Percentiles rank a stretch among this genome's conserved stretches.
Conservation (phyloP, 2,113 vertebrate genomes). For the Drymodes brunneopygia region DNA sequence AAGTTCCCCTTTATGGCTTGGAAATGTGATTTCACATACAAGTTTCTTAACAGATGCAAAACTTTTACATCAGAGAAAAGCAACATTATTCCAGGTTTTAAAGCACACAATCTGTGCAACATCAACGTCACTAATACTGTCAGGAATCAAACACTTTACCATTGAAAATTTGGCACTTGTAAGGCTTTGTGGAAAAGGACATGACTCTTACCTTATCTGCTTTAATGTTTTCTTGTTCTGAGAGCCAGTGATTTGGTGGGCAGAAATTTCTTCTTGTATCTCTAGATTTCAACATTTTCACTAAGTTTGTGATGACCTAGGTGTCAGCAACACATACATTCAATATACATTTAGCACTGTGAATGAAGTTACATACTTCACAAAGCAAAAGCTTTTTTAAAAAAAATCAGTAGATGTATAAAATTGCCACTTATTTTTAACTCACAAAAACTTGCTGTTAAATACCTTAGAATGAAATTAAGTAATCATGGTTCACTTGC, state of each 20-base stretch:
- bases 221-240: slow-evolving; percentile 93
- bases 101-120: neutral
- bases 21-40: neutral
- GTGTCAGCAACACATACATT: neutral
- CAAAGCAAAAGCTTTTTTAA: neutral
- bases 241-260: slow-evolving; percentile 94
- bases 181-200: neutral
- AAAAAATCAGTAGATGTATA: neutral
- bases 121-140: neutral
- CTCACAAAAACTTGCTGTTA: neutral
- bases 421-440: neutral
- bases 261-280: slow-evolving; percentile 94
- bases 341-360: neutral
- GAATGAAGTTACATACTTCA: neutral
- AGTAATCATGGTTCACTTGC: neutral
- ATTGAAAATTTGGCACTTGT: neutral
- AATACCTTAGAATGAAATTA: neutral
- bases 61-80: neutral
- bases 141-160: neutral
- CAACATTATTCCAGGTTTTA: neutral
- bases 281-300: slow-evolving; percentile 97
- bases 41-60: neutral
- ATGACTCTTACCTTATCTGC: slow-evolving; percentile 86
- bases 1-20: neutral
- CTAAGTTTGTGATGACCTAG: slow-evolving; percentile 97